These are phyloP conservation scores for Pollicipes pollicipes DNA, from an alignment of 1,140 invertebrate species.

Conservation along the genomic window DNA sequence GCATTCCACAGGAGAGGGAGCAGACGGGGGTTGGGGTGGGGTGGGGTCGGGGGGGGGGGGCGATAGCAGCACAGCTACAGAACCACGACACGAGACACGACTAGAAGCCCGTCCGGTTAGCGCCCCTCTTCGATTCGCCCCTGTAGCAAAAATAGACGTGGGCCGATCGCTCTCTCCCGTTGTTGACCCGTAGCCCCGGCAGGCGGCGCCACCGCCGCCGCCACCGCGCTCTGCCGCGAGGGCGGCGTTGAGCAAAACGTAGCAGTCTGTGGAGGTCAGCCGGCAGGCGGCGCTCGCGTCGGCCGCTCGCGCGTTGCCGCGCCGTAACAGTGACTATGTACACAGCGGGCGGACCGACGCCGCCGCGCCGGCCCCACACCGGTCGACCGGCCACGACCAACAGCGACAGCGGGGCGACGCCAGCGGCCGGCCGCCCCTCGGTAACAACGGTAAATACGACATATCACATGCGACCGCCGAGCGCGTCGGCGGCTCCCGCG, in stretches of 20 bases:
- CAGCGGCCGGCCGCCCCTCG: background rate
- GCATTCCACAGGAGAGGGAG: too few species aligned
- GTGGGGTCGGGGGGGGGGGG: too few species aligned
- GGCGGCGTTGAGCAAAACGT: background rate
- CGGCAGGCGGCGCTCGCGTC: too few species aligned
- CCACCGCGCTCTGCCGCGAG: background rate
- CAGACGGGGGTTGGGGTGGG: too few species aligned
- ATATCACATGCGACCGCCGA: background rate
- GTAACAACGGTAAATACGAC: background rate
- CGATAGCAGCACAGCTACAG: background rate
- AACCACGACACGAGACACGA: background rate
- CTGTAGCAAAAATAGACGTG: background rate
- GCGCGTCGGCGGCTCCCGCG: background rate
- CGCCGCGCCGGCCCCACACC: too few species aligned
- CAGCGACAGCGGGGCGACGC: background rate
- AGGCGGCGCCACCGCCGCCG: too few species aligned
- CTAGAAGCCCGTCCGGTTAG: background rate
- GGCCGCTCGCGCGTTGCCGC: background rate
- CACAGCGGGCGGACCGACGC: background rate
- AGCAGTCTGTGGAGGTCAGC: too few species aligned
- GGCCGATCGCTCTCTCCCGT: too few species aligned
- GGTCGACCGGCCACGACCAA: background rate
- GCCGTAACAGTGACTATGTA: background rate
- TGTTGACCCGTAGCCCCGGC: too few species aligned
- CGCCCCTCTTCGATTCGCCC: too few species aligned